Percentiles rank a stretch among this genome's conserved stretches.
phyloP scores from a whole-genome alignment of 2,113 vertebrate genomes.

The Ptilonorhynchus violaceus region DNA sequence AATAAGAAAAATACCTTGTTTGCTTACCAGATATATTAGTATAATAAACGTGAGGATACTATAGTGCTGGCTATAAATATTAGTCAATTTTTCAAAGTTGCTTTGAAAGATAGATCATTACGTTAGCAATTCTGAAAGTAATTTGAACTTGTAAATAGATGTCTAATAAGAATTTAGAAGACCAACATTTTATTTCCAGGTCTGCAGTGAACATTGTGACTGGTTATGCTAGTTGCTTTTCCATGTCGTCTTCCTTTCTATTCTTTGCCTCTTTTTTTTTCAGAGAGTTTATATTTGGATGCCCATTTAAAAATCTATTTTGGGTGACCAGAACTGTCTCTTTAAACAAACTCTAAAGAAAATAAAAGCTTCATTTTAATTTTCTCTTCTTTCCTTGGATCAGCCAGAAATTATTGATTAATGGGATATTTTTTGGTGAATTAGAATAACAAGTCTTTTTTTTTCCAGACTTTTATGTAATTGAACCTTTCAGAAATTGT shows the following conservation, averaged over 20 bases:
- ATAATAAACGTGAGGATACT: background rate
- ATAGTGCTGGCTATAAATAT: background rate
- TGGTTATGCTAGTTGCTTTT: background rate
- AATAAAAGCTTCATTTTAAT: background rate
- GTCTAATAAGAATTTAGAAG: background rate
- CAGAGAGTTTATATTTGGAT: background rate
- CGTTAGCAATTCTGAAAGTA: background rate
- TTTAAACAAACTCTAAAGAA: background rate
- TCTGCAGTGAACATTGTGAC: background rate
- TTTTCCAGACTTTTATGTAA: background rate
- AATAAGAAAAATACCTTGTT: background rate
- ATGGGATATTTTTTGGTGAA: rapidly evolving
- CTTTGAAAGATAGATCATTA: background rate
- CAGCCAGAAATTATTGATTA: background rate
- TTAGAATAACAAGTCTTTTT: background rate
- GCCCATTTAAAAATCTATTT: background rate
- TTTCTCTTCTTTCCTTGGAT: background rate
- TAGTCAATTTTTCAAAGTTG: background rate
- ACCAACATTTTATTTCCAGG: background rate
- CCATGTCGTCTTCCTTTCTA: background rate
- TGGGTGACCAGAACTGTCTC: background rate
- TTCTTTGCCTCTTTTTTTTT: background rate
- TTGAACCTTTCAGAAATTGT: background rate
- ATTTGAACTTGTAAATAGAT: background rate
- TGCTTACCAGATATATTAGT: background rate